Base-by-base conservation (phyloP, 2,797 vertebrate genomes). In the Bucorvus abyssinicus region DNA sequence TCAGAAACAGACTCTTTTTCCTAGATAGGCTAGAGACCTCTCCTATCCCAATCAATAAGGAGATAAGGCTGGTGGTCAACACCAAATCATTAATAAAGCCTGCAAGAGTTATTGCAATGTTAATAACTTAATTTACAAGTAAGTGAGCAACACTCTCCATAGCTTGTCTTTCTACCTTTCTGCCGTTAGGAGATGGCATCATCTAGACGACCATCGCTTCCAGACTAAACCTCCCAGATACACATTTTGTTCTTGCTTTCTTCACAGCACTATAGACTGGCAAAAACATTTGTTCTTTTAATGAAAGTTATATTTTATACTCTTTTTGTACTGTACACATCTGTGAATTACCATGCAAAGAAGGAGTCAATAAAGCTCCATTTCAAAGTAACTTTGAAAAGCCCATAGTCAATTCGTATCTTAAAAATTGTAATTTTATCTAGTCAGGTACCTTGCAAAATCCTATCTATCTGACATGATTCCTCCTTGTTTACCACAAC, bases 21-120 rank as follows among this genome's bases (percentile, higher is more conserved):
- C 34, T 60, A 60, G 12, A 4, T 38, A 6, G n/a, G 38, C 21
- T 12, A 47, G 49, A 84, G 29, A 57, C 6, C 3, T 61, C 8
- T 81, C 6, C 7, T 44, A 10, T 7, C 26, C 26, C 4, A 45
- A 6, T 20, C 0, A 0, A 70, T 42, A 68, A 42, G 24, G 20
- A 60, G 16, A 22, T 21, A 67, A 50, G 3, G 11, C 2, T 76
- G 45, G 12, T 84, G 45, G 50, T 75, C 53, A 71, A 81, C 81
- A 38, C 7, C 12, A 68, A 75, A 64, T 6, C 52, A 59, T n/a
- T 38, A 63, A 29, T 42, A 32, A 56, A 68, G 7, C 34, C 34
- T 47, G 6, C 5, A 71, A 53, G 14, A 75, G 1, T 53, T 60
- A 53, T 1, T 75, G n/a, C 26, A 75, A 12, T 24, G 45, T 40